Percentiles rank a stretch among this genome's conserved stretches.
These are phyloP conservation scores for Peromyscus melanophrys DNA, from an alignment of 2,797 vertebrate genomes.

Conservation along the genomic window DNA sequence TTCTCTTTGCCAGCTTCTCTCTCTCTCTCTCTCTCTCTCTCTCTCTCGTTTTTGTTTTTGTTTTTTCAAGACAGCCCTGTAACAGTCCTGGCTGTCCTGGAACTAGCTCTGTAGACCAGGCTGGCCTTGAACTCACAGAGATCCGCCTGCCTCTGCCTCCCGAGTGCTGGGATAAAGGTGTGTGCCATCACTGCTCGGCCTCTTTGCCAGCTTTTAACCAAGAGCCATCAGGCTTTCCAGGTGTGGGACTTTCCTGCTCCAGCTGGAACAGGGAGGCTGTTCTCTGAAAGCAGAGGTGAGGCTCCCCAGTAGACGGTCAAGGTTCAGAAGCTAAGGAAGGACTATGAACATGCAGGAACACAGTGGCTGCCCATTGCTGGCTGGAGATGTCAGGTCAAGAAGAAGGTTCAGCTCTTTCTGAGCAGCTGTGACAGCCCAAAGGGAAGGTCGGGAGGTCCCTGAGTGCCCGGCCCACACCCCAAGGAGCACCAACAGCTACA, in stretches of 20 bases:
- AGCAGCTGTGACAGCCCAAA: not conserved
- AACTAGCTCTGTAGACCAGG: no score
- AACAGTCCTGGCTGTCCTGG: no score
- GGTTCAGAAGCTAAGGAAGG: not conserved
- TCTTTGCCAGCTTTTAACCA: not conserved
- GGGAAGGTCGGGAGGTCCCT: not conserved
- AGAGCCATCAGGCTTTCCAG: not conserved
- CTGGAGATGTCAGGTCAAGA: not conserved
- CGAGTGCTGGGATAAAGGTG: no score
- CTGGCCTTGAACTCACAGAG: no score
- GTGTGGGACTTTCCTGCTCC: not conserved
- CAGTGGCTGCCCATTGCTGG: accelerated
- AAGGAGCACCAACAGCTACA: not conserved
- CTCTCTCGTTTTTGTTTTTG: no score
- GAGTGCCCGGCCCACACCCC: not conserved
- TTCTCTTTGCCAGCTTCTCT: not conserved
- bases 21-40: no score
- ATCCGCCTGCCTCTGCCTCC: no score
- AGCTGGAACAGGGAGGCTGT: not conserved
- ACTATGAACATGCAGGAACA: not conserved
- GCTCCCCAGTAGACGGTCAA: not conserved
- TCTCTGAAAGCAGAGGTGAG: not conserved
- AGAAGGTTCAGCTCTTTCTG: not conserved
- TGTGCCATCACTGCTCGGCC: no score
- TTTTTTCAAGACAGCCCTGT: no score